phyloP scores from a whole-genome alignment of 2,888 invertebrate species.

The Erebia palarica region DNA sequence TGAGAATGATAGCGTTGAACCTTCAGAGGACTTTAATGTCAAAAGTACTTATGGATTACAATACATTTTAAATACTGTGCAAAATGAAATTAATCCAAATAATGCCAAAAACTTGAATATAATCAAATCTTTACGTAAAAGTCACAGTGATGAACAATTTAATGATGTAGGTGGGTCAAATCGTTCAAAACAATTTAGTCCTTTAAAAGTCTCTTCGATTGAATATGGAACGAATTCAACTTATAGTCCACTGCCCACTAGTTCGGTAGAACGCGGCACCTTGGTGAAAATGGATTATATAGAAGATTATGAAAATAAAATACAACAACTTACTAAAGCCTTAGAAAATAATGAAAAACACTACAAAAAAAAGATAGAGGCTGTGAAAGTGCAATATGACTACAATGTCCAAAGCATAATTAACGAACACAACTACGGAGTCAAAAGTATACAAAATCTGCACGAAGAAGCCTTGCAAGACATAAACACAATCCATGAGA shows the following conservation, averaged over 20 bases:
- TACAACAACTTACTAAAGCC: slow-evolving; percentile 56
- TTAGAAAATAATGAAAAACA: slow-evolving; percentile 64
- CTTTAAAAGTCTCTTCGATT: slow-evolving; percentile 27
- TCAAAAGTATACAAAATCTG: slow-evolving; percentile 77
- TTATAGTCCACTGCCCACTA: slow-evolving; percentile 15
- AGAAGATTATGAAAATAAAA: slow-evolving; percentile 61
- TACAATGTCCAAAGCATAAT: slow-evolving; percentile 77
- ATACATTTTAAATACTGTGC: slow-evolving; percentile 57
- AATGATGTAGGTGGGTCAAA: slow-evolving; percentile 21
- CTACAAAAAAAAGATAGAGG: slow-evolving; percentile 68
- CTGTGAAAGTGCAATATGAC: slow-evolving; percentile 79
- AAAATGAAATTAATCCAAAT: slow-evolving; percentile 50
- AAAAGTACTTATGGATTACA: slow-evolving; percentile 53
- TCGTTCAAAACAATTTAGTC: slow-evolving; percentile 24
- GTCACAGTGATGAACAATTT: slow-evolving; percentile 53
- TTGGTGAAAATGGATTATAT: slow-evolving; percentile 55
- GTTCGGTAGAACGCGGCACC: slow-evolving; percentile 43
- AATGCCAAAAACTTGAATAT: slow-evolving; percentile 41
- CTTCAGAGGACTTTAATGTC: slow-evolving; percentile 16
- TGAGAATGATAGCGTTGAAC: neutral
- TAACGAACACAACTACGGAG: slow-evolving; percentile 80
- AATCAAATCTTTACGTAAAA: slow-evolving; percentile 45
- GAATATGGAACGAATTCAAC: slow-evolving; percentile 22
- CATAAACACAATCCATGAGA: slow-evolving; percentile 74
- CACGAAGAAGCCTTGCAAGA: slow-evolving; percentile 79